Conservation (phyloP, 2,113 vertebrate genomes). For the Chascanopsetta lugubris region DNA sequence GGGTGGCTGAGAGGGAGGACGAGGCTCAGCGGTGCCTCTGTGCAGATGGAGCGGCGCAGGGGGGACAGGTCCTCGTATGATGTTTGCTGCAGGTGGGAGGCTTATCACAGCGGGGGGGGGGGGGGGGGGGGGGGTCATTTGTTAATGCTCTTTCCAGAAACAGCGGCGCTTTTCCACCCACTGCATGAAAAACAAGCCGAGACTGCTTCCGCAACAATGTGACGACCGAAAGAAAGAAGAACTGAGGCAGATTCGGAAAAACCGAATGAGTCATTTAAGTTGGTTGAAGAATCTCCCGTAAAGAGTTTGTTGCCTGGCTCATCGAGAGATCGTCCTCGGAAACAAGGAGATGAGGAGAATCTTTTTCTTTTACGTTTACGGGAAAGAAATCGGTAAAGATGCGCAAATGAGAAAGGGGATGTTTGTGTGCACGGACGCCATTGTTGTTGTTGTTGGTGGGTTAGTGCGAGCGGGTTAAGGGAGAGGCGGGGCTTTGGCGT, state of each 20-base stretch:
- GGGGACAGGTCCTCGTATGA: conserved; percentile 23
- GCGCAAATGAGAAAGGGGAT: too few species aligned
- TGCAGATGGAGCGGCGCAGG: conserved; percentile 3
- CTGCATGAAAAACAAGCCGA: neutral
- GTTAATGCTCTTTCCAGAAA: conserved; percentile 13
- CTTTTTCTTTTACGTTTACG: too few species aligned
- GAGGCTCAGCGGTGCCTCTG: neutral
- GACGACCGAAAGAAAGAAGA: neutral
- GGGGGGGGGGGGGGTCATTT: conserved; percentile 24
- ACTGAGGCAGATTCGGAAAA: neutral
- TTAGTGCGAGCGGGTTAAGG: too few species aligned
- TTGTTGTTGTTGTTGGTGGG: too few species aligned
- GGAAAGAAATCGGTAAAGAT: too few species aligned
- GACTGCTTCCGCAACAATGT: neutral
- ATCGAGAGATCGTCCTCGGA: too few species aligned
- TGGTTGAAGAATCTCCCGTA: too few species aligned
- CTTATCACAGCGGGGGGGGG: conserved; percentile 15
- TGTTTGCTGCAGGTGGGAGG: conserved; percentile 20
- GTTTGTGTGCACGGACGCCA: too few species aligned
- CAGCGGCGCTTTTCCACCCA: conserved; percentile 13
- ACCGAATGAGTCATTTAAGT: neutral
- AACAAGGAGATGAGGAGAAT: too few species aligned
- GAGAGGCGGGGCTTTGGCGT: too few species aligned
- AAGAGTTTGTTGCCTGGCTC: too few species aligned
- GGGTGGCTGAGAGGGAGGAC: neutral